Base-by-base conservation (phyloP, 1,140 invertebrate species). In the Euglossa dilemma region DNA sequence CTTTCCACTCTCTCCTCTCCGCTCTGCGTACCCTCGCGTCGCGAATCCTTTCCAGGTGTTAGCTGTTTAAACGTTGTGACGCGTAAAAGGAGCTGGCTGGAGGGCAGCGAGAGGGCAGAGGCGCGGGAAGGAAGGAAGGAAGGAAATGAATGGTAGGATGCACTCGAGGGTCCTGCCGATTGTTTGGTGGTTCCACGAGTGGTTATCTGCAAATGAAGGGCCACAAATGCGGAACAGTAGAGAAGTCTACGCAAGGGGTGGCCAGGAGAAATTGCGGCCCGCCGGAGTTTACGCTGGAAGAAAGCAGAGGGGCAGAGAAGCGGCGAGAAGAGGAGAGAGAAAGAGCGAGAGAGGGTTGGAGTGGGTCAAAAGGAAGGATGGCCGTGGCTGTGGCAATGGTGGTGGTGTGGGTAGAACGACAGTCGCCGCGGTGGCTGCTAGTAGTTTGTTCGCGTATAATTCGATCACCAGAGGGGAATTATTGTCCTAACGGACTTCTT, bases 181-280 rank as follows among this genome's bases (percentile, higher is more conserved):
- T 92, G 90, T 92, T 91, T 88, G 86, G 85, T 80, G 89, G 88
- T 90, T 89, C 63, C 83, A 91, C 87, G 89, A 91, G 90, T 89
- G 91, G 90, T 89, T 89, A 90, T 91, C 89, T 92, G 91, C 84
- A 85, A 80, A 89, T 91, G 91, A 92, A 91, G 87, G 90, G 85
- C 87, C 85, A 82, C 90, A 88, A 91, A 91, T 89, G 75, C 85
- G 85, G 85, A 87, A 87, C 85, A 83, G 84, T 85, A 69, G 83
- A 80, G 83, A 77, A 50, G 72, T 76, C 52, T 52, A 18, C 57
- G 73, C 23, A 36, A 47, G 36, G 56, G 67, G 59, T 74, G 59
- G 54, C 57, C 85, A 50, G 50, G 85, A 88, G 79, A 52, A 88
- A 78, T 85, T 71, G 69, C 72, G 47, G 71, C 63, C 63, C 71